Conservation (phyloP, 2,888 invertebrate species). For the Scelioninae gen. 1 region DNA sequence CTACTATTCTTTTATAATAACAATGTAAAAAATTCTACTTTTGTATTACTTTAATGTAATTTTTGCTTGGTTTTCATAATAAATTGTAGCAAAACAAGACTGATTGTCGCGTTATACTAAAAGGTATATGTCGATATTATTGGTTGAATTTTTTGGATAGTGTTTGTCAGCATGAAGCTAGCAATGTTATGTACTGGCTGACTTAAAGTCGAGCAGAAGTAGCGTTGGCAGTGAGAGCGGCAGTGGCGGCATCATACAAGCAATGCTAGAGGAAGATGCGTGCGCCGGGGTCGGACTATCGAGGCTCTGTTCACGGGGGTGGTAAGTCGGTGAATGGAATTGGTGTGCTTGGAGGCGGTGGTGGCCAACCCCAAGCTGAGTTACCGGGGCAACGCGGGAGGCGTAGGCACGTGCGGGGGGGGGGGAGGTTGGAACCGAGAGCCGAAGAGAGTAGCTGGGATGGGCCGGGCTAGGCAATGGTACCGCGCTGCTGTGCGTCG, state of each 20-base stretch:
- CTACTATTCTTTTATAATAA: too few species aligned
- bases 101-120: too few species aligned
- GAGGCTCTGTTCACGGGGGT: slow-evolving; percentile 67
- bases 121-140: too few species aligned
- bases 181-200: slow-evolving; percentile 13
- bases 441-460: slow-evolving; percentile 73
- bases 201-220: slow-evolving; percentile 38
- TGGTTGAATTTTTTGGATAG: too few species aligned
- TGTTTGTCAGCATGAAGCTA: slow-evolving; percentile 14
- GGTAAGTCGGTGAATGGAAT: slow-evolving; percentile 81
- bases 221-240: slow-evolving; percentile 80
- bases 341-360: slow-evolving; percentile 80
- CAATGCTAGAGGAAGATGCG: slow-evolving; percentile 66
- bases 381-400: slow-evolving; percentile 83
- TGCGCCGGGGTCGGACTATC: slow-evolving; percentile 64
- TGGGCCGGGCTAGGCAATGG: slow-evolving; percentile 73
- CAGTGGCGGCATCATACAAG: slow-evolving; percentile 72
- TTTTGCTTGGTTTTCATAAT: too few species aligned
- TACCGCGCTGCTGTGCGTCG: slow-evolving; percentile 61
- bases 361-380: slow-evolving; percentile 83
- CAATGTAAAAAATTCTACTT: too few species aligned
- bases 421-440: slow-evolving; percentile 68
- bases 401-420: slow-evolving; percentile 79
- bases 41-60: too few species aligned
- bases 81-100: too few species aligned